Evolutionary conservation across 2,888 invertebrate genomes (phyloP), one percentile per base, ranked within the genome.

Genomic region (Pachydiplax longipennis): DNA sequence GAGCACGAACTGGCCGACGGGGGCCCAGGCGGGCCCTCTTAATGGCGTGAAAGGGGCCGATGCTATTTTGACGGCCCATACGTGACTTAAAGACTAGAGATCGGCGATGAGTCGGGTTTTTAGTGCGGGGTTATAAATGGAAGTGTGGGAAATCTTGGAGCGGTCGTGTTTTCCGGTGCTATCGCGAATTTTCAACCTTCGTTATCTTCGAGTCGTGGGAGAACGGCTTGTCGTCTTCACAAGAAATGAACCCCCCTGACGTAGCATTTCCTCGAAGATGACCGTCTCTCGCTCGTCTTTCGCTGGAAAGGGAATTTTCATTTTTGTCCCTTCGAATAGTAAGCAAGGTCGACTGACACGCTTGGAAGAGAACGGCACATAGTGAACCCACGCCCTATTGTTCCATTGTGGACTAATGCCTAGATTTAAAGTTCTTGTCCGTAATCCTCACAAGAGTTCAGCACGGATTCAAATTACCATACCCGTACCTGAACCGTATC

Each of bases 41-140:
- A 87, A 87, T 87, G 87, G 87, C 87, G 87, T 87, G 87, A 87
- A 87, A 87, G 87, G 87, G 65, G 35, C 61, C 87, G 87, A 87
- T 87, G 87, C 58, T 87, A 61, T 87, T 87, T 61, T 61, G 87
- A 87, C 87, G 87, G 87, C 61, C 65, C 61, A 61, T 87, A 87
- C 87, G 87, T 87, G 87, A 87, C 87, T 87, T 87, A 37, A 87
- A 87, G 87, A 87, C 87, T 87, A 37, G 61, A 87, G 87, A 61
- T 87, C 87, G 37, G 65, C 35, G 48, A 48, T 44, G 87, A 40
- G 81, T 81, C 37, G 83, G 87, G 87, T 87, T 87, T 73, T 87
- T 87, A 87, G 87, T 61, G 87, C 87, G 61, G 87, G 58, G 87
- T 58, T 87, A 65, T 87, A 61, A 87, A 61, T 87, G 61, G 58